These are phyloP conservation scores for Bombus picipes DNA, from an alignment of 1,140 invertebrate species.

Conservation along the genomic window DNA sequence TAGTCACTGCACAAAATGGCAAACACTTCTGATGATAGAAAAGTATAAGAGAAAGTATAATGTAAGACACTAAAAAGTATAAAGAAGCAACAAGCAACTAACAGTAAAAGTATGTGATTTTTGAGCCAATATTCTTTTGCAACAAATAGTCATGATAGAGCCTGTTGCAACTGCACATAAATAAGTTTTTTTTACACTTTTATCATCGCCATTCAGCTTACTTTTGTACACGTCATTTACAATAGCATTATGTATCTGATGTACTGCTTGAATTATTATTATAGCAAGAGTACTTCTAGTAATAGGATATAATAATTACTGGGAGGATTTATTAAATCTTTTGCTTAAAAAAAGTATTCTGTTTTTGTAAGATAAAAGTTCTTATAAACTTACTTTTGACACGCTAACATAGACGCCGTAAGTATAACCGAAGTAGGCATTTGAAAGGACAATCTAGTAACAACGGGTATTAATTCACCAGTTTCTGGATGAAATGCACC, in stretches of 20 bases:
- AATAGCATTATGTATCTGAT: slow-evolving; percentile 40
- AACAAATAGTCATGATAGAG: slow-evolving; percentile 53
- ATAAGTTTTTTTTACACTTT: slow-evolving; percentile 45
- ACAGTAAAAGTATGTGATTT: slow-evolving; percentile 53
- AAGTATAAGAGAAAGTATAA: background rate
- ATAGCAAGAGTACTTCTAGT: slow-evolving; percentile 22
- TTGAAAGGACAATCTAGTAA: slow-evolving; percentile 44
- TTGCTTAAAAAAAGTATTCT: background rate
- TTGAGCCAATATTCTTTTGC: slow-evolving; percentile 72
- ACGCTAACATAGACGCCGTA: slow-evolving; percentile 43
- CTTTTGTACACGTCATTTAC: slow-evolving; percentile 80
- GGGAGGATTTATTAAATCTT: background rate
- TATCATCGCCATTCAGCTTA: slow-evolving; percentile 75
- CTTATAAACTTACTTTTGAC: slow-evolving; percentile 41
- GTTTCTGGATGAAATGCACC: slow-evolving; percentile 49
- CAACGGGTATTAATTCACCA: slow-evolving; percentile 19
- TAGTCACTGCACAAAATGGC: slow-evolving; percentile 85
- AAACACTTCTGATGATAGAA: slow-evolving; percentile 70
- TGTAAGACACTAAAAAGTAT: background rate
- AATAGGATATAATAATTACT: background rate
- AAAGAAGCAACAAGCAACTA: slow-evolving; percentile 6
- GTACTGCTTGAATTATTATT: slow-evolving; percentile 28
- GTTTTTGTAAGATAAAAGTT: background rate
- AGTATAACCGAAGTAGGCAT: slow-evolving; percentile 8
- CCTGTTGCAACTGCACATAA: slow-evolving; percentile 56